Conservation (phyloP, 2,113 vertebrate genomes). For the Probosciger aterrimus region DNA sequence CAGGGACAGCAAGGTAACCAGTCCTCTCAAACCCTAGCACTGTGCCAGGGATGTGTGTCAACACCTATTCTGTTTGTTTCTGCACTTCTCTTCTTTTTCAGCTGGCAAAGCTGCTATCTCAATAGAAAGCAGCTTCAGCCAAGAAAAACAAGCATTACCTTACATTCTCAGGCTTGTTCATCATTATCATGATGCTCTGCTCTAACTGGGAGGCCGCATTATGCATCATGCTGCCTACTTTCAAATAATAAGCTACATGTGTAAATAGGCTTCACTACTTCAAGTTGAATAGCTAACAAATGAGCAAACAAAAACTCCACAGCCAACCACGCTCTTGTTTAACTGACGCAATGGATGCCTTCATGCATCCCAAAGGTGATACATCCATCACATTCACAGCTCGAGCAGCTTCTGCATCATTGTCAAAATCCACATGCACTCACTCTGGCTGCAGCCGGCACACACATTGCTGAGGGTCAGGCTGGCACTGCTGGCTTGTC, state of each 20-base stretch:
- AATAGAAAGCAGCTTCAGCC: background rate
- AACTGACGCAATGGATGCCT: background rate
- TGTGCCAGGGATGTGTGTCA: background rate
- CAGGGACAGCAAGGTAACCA: background rate
- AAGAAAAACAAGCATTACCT: constrained; percentile 35
- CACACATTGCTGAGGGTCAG: background rate
- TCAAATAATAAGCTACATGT: constrained; percentile 19
- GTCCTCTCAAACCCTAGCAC: background rate
- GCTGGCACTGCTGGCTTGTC: background rate
- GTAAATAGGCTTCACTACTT: background rate
- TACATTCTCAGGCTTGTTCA: background rate
- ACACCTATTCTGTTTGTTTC: background rate
- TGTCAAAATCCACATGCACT: background rate
- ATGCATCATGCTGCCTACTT: background rate
- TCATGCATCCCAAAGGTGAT: constrained; percentile 5
- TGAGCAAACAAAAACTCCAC: constrained; percentile 35
- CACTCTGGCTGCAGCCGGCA: background rate
- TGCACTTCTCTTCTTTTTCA: background rate
- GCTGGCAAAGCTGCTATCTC: background rate
- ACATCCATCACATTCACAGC: background rate
- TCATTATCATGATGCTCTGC: background rate
- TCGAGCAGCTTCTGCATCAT: accelerated
- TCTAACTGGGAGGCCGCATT: background rate
- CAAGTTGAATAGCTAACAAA: constrained; percentile 38
- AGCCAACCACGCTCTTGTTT: background rate